Evolutionary conservation across 2,797 vertebrate genomes (phyloP).

Genomic region (Pseudomugil tenellus): DNA sequence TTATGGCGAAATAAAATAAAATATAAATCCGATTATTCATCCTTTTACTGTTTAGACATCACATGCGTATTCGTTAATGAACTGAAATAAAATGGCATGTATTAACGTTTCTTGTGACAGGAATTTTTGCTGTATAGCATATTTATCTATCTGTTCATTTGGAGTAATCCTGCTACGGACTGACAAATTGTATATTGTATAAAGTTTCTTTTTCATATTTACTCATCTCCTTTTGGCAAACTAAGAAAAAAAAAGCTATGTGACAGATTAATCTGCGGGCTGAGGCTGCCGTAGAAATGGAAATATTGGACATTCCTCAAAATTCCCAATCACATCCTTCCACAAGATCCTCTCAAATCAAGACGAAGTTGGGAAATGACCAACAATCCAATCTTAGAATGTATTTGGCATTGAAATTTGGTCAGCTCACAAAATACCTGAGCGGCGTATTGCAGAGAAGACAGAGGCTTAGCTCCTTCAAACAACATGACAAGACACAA

Average conservation of each 20-base stretch:
- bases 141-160: not conserved
- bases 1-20: not conserved
- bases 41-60: not conserved
- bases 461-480: conserved; percentile 70
- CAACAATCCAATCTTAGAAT: conserved; percentile 61
- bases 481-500: conserved; percentile 75
- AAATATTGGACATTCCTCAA: conserved; percentile 64
- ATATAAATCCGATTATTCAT: not conserved
- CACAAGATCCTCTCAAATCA: conserved; percentile 46
- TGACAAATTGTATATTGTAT: conserved; percentile 28
- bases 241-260: conserved; percentile 32
- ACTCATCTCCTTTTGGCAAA: conserved; percentile 26
- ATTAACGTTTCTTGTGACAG: too few species aligned
- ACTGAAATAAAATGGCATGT: not conserved
- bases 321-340: conserved; percentile 46
- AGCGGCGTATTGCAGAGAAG: conserved; percentile 62
- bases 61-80: not conserved
- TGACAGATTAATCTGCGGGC: conserved; percentile 35
- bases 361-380: conserved; percentile 58
- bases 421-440: conserved; percentile 72
- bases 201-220: conserved; percentile 41
- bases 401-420: conserved; percentile 58
- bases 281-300: conserved; percentile 42
- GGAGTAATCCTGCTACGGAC: conserved; percentile 18
- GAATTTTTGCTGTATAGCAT: not conserved